phyloP scores from a whole-genome alignment of 2,113 vertebrate species.

The Conger conger region DNA sequence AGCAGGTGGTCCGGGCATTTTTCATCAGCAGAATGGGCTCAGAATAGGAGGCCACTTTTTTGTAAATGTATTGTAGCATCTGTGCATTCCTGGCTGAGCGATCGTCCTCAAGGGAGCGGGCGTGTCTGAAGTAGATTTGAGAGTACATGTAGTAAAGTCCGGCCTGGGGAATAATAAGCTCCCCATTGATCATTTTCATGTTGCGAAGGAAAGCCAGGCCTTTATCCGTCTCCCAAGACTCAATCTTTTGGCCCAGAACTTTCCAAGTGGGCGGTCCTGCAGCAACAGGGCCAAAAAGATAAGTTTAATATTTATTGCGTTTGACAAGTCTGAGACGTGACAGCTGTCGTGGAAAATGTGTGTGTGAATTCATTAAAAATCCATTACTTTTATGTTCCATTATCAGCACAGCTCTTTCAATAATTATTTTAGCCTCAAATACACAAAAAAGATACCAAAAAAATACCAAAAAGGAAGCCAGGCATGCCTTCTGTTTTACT shows the following conservation, averaged over 20 bases:
- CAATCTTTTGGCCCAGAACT: conserved; percentile 74
- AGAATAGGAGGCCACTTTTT: conserved; percentile 80
- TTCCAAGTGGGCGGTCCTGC: conserved; percentile 59
- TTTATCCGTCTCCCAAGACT: conserved; percentile 76
- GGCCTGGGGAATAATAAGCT: conserved; percentile 72
- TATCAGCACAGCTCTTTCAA: background rate
- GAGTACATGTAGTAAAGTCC: conserved; percentile 89
- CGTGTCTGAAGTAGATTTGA: conserved; percentile 86
- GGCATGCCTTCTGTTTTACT: background rate
- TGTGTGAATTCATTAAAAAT: background rate
- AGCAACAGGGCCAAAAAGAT: background rate
- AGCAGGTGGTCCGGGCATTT: conserved; percentile 84
- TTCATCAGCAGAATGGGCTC: conserved; percentile 89
- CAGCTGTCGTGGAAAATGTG: background rate
- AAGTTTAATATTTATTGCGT: background rate
- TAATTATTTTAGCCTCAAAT: background rate
- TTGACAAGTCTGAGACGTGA: background rate
- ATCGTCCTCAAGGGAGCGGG: conserved; percentile 51
- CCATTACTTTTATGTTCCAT: background rate
- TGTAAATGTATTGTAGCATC: conserved; percentile 90
- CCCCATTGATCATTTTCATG: conserved; percentile 77
- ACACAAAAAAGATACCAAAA: background rate
- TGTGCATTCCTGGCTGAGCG: conserved; percentile 62
- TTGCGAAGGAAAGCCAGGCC: conserved; percentile 81
- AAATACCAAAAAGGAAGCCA: background rate